These are phyloP conservation scores for Phrixothrix hirtus DNA, from an alignment of 2,888 invertebrate species.

Conservation along the genomic window DNA sequence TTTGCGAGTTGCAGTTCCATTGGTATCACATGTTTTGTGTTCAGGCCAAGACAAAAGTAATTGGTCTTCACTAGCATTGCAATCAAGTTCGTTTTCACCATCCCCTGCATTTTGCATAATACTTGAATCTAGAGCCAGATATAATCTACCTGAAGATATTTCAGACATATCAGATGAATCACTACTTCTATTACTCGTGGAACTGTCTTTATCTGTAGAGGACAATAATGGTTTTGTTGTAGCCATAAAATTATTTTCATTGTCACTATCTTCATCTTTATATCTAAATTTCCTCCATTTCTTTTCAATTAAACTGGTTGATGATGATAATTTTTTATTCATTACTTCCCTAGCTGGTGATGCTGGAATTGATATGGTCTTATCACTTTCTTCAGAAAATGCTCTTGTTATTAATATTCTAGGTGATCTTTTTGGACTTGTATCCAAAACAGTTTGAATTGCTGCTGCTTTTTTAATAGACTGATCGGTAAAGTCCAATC, in stretches of 20 bases:
- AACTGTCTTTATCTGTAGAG: conserved; percentile 35
- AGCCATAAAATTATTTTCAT: conserved; percentile 38
- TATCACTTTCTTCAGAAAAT: conserved; percentile 72
- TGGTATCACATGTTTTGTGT: conserved; percentile 44
- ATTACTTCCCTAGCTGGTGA: conserved; percentile 49
- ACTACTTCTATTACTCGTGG: conserved; percentile 49
- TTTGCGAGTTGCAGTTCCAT: conserved; percentile 20
- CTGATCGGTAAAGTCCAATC: conserved; percentile 54
- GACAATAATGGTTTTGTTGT: conserved; percentile 45
- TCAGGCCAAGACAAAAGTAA: conserved; percentile 63
- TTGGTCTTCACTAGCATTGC: conserved; percentile 51
- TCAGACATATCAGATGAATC: conserved; percentile 57
- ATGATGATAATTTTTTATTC: conserved; percentile 53
- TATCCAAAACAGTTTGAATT: conserved; percentile 46
- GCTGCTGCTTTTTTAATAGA: conserved; percentile 37
- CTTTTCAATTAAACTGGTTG: conserved; percentile 52
- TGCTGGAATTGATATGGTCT: conserved; percentile 57
- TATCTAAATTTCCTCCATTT: conserved; percentile 52
- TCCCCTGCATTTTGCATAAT: conserved; percentile 32
- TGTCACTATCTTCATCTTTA: conserved; percentile 46
- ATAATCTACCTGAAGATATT: conserved; percentile 51
- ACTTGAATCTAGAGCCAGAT: conserved; percentile 51
- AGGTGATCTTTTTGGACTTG: conserved; percentile 59
- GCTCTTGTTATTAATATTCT: conserved; percentile 74
- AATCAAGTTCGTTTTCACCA: conserved; percentile 34